phyloP scores from a whole-genome alignment of 2,113 vertebrate genomes.

The Lonchura striata region DNA sequence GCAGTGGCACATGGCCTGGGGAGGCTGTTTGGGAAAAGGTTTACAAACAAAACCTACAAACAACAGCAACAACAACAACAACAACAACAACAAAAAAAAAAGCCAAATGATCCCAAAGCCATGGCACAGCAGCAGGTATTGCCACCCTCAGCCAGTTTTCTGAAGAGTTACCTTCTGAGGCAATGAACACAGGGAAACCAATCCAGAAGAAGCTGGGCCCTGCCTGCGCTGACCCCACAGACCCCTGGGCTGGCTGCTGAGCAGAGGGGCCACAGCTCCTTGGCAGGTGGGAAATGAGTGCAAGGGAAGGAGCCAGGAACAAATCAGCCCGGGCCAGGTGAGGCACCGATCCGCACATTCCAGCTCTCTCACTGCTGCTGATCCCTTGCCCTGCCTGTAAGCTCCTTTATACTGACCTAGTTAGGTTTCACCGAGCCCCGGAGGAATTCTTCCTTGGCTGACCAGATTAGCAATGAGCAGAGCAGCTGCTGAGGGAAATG shows the following conservation, averaged over 20 bases:
- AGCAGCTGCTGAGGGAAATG: conserved; percentile 22
- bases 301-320: not conserved
- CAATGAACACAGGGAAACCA: not conserved
- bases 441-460: not conserved
- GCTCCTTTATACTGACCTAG: conserved; percentile 18
- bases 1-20: not conserved
- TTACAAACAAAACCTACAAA: not conserved
- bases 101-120: not conserved
- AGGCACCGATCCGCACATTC: not conserved
- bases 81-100: not conserved
- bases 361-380: not conserved
- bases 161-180: not conserved
- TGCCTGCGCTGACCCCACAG: not conserved
- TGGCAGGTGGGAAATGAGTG: not conserved
- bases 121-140: not conserved
- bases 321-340: not conserved
- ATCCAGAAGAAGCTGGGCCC: not conserved
- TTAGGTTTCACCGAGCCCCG: not conserved
- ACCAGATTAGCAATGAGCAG: not conserved
- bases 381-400: not conserved
- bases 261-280: not conserved
- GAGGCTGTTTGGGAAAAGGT: not conserved
- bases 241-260: not conserved
- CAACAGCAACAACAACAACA: not conserved
- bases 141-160: not conserved